A percentile compares a stretch with the other conserved stretches of the same genome.
Evolutionary conservation across 2,113 vertebrate species (phyloP).

Genomic region (Dasyurus viverrinus): DNA sequence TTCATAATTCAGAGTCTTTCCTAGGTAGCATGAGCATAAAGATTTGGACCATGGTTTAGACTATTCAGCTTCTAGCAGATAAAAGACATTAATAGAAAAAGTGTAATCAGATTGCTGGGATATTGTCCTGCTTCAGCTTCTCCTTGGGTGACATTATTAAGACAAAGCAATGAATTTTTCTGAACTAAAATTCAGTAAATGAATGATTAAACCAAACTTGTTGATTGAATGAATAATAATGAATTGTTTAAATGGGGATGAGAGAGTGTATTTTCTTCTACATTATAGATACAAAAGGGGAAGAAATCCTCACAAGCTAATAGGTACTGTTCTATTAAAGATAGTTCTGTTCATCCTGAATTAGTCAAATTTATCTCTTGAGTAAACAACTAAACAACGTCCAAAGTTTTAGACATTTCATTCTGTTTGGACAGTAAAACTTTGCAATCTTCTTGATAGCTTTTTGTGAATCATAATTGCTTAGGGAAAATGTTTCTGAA

Average conservation of each 20-base stretch:
- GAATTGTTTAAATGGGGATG: constrained; percentile 1
- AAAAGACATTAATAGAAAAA: constrained; percentile 17
- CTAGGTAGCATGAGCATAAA: constrained; percentile 5
- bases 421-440: constrained; percentile 72
- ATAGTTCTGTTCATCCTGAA: constrained; percentile 70
- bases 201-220: constrained; percentile 4
- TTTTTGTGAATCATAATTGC: constrained; percentile 85
- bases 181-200: constrained; percentile 46
- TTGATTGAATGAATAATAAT: background rate
- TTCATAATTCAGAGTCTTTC: constrained; percentile 48
- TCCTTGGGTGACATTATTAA: background rate
- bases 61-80: constrained; percentile 21
- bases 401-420: constrained; percentile 55
- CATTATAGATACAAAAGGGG: constrained; percentile 37
- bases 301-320: constrained; percentile 37
- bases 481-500: constrained; percentile 84
- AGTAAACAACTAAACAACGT: constrained; percentile 72
- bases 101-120: background rate
- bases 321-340: constrained; percentile 36
- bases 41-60: background rate
- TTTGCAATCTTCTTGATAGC: constrained; percentile 69
- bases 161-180: constrained; percentile 43
- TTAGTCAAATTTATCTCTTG: constrained; percentile 74
- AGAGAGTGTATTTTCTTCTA: constrained; percentile 46
- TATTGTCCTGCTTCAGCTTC: background rate